Percentiles rank a stretch among this genome's conserved stretches.
These are phyloP conservation scores for Alligator sinensis DNA, from an alignment of 2,113 vertebrate genomes.

Conservation along the genomic window DNA sequence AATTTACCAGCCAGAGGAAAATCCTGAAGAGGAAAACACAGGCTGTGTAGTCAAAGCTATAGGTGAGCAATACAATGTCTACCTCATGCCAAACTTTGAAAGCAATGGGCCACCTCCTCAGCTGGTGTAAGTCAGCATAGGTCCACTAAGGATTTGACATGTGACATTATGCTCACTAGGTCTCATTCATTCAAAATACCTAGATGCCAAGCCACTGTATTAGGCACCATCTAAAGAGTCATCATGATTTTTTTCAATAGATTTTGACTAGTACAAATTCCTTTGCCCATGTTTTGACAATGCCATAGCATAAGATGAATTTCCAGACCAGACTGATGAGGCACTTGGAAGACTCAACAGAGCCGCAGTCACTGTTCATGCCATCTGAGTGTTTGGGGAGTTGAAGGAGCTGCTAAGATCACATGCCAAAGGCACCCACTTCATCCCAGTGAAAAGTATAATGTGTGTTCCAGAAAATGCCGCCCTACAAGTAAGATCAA, in stretches of 20 bases:
- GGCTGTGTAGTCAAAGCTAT: background rate
- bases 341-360: background rate
- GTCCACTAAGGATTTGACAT: background rate
- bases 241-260: constrained; percentile 7
- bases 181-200: background rate
- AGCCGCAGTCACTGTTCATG: background rate
- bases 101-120: background rate
- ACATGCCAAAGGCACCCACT: background rate
- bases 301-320: background rate
- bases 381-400: background rate
- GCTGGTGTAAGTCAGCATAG: background rate
- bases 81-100: background rate
- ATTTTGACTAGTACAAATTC: background rate
- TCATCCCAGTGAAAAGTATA: constrained; percentile 1
- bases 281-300: constrained; percentile 4
- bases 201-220: constrained; percentile 15
- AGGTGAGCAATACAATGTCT: constrained; percentile 27
- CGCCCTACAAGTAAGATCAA: background rate
- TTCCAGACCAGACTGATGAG: background rate
- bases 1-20: constrained; percentile 3
- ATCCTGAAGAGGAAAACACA: background rate
- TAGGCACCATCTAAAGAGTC: constrained; percentile 15
- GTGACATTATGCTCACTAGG: background rate
- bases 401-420: background rate
- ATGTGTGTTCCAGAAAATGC: background rate